Conservation (phyloP, 2,797 vertebrate species). For the Thripadectes ignobilis region DNA sequence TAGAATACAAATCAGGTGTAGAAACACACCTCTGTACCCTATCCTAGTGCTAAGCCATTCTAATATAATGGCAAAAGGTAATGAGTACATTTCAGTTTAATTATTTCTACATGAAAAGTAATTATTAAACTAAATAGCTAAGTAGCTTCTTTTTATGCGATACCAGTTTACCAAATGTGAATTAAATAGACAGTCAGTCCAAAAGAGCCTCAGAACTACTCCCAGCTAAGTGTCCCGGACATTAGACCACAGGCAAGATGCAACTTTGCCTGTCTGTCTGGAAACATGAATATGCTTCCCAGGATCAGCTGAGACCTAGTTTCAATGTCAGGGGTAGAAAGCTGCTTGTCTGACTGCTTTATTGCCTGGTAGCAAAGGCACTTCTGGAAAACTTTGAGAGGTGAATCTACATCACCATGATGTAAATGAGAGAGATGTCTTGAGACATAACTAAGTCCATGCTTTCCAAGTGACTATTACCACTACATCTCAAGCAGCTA, state of each 20-base stretch:
- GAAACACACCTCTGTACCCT: background rate
- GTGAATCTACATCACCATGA: rapidly evolving
- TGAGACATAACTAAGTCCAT: background rate
- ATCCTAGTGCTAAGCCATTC: background rate
- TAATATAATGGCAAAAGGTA: background rate
- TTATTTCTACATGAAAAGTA: background rate
- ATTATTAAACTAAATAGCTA: background rate
- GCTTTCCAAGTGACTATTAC: background rate
- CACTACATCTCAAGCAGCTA: background rate
- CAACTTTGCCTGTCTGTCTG: background rate
- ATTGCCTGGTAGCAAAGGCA: background rate
- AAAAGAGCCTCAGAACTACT: background rate
- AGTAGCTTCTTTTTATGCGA: background rate
- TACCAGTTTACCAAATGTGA: background rate
- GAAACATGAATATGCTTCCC: rapidly evolving
- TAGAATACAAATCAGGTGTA: background rate
- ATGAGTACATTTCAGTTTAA: background rate
- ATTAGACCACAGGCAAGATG: background rate
- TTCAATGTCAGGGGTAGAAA: background rate
- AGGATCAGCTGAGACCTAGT: background rate
- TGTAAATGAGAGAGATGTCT: background rate
- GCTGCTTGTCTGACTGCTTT: background rate
- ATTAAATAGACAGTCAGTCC: background rate
- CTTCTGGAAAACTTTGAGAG: background rate
- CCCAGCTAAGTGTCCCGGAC: background rate